Conservation (phyloP, 2,888 invertebrate species). For the Eupithecia subfuscata region DNA sequence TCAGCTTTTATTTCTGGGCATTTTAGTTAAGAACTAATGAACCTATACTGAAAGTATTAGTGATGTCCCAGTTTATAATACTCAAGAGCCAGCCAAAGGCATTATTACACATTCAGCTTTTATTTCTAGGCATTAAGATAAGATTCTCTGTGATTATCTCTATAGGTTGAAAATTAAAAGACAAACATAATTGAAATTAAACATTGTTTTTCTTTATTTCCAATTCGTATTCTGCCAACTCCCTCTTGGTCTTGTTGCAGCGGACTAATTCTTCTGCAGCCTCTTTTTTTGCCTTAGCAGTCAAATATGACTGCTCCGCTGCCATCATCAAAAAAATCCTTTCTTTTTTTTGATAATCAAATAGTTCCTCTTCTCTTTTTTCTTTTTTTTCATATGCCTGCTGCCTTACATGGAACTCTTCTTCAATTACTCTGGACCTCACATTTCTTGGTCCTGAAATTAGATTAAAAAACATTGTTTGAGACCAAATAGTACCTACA, state of each 20-base stretch:
- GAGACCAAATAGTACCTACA: background rate
- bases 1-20: slow-evolving; percentile 8
- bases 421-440: background rate
- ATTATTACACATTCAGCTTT: background rate
- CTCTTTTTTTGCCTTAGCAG: background rate
- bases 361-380: slow-evolving; percentile 1
- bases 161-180: background rate
- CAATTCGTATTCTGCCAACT: background rate
- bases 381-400: background rate
- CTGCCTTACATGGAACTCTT: background rate
- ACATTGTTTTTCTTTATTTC: background rate
- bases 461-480: background rate
- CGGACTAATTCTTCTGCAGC: background rate
- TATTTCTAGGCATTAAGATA: background rate
- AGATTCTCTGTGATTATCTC: background rate
- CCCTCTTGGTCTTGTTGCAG: slow-evolving; percentile 2
- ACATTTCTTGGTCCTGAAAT: slow-evolving; percentile 1
- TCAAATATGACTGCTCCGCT: background rate
- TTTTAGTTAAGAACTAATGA: background rate
- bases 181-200: background rate
- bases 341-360: background rate
- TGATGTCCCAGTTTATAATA: background rate
- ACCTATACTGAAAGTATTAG: background rate
- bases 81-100: background rate
- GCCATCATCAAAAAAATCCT: background rate